Evolutionary conservation across 1,140 invertebrate genomes (phyloP).

Genomic region (Ceratina australensis): DNA sequence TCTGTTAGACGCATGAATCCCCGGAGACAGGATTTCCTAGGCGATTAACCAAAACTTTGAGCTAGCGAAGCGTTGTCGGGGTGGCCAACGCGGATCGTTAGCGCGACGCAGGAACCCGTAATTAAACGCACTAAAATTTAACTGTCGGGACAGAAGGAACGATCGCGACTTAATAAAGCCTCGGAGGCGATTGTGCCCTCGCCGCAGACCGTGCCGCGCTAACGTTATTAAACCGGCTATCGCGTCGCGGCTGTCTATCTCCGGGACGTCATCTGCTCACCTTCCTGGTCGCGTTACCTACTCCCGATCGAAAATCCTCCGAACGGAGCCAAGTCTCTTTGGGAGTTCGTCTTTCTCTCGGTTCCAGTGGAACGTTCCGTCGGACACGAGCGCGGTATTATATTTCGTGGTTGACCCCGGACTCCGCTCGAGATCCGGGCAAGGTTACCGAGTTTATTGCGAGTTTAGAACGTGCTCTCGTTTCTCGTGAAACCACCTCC

Average conservation of each 20-base stretch:
- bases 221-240: conserved; percentile 64
- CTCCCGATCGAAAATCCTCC: background rate
- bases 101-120: conserved; percentile 57
- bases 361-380: conserved; percentile 31
- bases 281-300: too few relatives aligned
- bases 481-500: conserved; percentile 53
- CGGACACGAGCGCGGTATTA: conserved; percentile 45
- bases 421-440: conserved; percentile 51
- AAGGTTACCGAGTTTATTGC: conserved; percentile 68
- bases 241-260: conserved; percentile 25
- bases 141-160: conserved; percentile 60
- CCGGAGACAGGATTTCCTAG: conserved; percentile 15
- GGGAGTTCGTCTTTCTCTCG: conserved; percentile 17
- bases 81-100: background rate
- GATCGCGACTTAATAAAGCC: conserved; percentile 69
- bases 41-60: conserved; percentile 15
- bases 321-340: background rate
- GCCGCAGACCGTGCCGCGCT: conserved; percentile 43
- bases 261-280: too few relatives aligned
- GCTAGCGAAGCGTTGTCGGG: conserved; percentile 17
- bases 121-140: conserved; percentile 75
- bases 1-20: conserved; percentile 1
- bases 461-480: conserved; percentile 65
- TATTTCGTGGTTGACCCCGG: conserved; percentile 63
- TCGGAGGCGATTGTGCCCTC: conserved; percentile 44